Base-by-base conservation (phyloP, 2,888 invertebrate species). In the Hypena proboscidalis region DNA sequence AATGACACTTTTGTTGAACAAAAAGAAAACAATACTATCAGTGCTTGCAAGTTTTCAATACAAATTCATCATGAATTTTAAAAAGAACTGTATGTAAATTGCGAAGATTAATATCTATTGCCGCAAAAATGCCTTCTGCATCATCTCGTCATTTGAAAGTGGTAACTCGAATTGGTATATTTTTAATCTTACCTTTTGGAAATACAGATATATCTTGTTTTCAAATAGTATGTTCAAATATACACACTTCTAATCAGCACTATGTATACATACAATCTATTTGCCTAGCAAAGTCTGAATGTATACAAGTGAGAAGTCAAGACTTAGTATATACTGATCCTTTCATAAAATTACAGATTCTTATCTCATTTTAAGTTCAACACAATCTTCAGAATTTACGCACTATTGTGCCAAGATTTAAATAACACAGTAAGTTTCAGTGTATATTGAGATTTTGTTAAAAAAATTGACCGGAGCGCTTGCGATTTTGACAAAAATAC, bases 271-370 rank as follows among this genome's bases (percentile, higher is more conserved):
- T 26, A 27, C 31, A 26, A 29, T 11, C 21, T 6, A 15, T 47
- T 47, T 38, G 37, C 36, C 8, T 32, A 38, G 20, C 23, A 35
- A 42, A 32, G 29, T 26, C 30, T 29, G 13, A 21, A 42, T 40
- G 11, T 51, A 25, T 45, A 33, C 15, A 11, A 20, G 22, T 47
- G 34, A 26, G 38, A 21, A 39, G 23, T 26, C 7, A 20, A 5
- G 26, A 29, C 22, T 32, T 35, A 38, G 48, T 39, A 26, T 43
- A 21, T 42, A 61, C 52, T 60, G 51, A 38, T 44, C 15, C 8
- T 20, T 20, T 39, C 15, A 9, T 6, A 20, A 34, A 43, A 20
- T 9, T 8, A 23, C 27, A 20, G 9, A 15, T 17, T 8, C 4
- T 9, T 7, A 26, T 15, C 4, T 4, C 5, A 31, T 23, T 30